Base-by-base conservation (phyloP, 2,888 invertebrate species). In the Polydrusus cervinus region DNA sequence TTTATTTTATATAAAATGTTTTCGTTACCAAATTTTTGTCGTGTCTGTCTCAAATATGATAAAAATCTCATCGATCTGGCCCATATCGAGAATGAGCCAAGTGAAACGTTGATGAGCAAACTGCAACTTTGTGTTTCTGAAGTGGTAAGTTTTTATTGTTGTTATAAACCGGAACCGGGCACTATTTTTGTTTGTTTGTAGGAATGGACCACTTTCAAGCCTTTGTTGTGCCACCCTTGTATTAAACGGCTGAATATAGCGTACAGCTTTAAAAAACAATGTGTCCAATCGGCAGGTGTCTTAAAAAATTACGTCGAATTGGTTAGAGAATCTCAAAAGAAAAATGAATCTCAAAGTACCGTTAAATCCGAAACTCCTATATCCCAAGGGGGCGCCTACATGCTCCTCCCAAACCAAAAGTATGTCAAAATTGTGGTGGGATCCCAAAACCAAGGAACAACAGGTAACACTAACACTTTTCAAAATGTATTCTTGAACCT, bases 1-100 rank as follows among this genome's bases (percentile, higher is more conserved):
- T 78, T 81, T 79, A 60, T 60, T 60, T 60, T 38, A 18, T 60
- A 38, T 60, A 60, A 60, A 74, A 86, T 86, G 86, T 85, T 82
- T 81, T 84, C 83, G 61, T 81, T 86, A 78, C 84, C 85, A 70
- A 84, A 86, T 80, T 86, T 86, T 79, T 87, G 86, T 83, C 85
- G 86, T 73, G 84, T 86, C 40, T 87, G 87, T 79, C 81, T 87
- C 57, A 84, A 86, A 80, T 83, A 84, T 72, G 86, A 85, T 78
- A 84, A 84, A 78, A 81, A 83, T 77, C 82, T 87, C 43, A 84
- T 84, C 78, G 85, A 87, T 81, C 80, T 86, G 77, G 84, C 84
- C 60, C 84, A 85, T 74, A 84, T 84, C 72, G 84, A 85, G 78
- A 84, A 85, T 65, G 85, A 86, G 79, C 83, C 84, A 13, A 83